Evolutionary conservation across 2,113 vertebrate genomes (phyloP).

Genomic region (Myotis brandtii): DNA sequence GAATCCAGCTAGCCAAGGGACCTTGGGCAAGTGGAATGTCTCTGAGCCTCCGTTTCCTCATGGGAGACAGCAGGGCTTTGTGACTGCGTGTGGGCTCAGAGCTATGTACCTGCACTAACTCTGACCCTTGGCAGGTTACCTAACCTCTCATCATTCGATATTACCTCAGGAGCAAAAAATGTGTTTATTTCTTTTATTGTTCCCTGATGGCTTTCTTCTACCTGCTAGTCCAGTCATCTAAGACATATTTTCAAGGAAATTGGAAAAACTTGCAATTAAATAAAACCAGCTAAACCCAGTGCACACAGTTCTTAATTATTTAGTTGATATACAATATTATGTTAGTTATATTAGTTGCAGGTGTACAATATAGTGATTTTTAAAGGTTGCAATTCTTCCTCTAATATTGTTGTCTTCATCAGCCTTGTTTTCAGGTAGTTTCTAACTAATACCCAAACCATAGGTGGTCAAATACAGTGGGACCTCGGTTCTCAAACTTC

Average conservation of each 20-base stretch:
- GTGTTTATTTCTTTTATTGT: neutral
- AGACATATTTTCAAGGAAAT: slow-evolving; percentile 7
- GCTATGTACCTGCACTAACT: neutral
- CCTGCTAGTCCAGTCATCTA: neutral
- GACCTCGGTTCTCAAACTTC: neutral
- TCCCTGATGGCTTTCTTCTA: slow-evolving; percentile 3
- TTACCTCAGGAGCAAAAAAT: neutral
- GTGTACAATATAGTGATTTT: neutral
- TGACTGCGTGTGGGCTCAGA: neutral
- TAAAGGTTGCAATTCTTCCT: neutral
- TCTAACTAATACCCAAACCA: neutral
- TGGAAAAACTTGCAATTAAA: slow-evolving; percentile 2
- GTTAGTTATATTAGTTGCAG: neutral
- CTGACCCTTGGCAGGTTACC: neutral
- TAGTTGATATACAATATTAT: neutral
- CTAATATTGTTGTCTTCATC: neutral
- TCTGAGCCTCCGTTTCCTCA: neutral
- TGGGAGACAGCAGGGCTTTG: neutral
- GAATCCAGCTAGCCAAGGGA: neutral
- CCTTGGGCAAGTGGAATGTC: neutral
- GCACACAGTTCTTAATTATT: neutral
- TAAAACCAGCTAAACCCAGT: neutral
- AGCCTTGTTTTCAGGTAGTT: neutral
- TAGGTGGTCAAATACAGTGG: neutral
- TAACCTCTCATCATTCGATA: neutral